phyloP scores from a whole-genome alignment of 2,797 vertebrate genomes.

The Momotus momota region DNA sequence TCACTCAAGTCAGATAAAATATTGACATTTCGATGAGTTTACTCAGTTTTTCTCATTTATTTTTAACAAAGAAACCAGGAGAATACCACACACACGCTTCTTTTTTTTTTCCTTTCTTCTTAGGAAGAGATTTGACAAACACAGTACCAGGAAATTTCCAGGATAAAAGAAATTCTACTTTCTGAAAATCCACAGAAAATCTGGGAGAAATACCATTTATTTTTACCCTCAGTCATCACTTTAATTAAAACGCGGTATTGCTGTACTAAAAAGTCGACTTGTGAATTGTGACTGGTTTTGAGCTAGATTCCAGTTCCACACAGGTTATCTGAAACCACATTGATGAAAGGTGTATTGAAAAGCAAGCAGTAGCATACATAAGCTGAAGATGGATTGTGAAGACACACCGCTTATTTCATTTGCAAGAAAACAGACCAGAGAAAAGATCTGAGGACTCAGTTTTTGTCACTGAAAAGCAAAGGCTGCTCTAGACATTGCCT shows the following conservation, averaged over 20 bases:
- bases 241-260: neutral
- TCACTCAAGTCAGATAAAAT: neutral
- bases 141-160: neutral
- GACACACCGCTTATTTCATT: neutral
- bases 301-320: neutral
- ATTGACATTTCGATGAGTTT: neutral
- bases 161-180: neutral
- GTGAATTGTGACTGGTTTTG: neutral
- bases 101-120: neutral
- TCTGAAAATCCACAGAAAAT: neutral
- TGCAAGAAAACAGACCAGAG: neutral
- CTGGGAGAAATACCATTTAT: neutral
- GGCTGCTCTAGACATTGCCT: neutral
- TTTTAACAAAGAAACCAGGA: neutral
- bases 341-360: neutral
- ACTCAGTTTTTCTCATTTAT: neutral
- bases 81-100: accelerated
- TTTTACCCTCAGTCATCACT: neutral
- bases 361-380: neutral
- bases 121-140: neutral
- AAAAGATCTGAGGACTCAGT: neutral
- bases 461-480: neutral
- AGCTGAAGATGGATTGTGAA: neutral
- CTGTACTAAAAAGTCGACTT: neutral
- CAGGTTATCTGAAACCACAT: neutral